Percentiles rank a stretch among this genome's conserved stretches.
Conservation (phyloP, 2,888 invertebrate species). For the Thera britannica region DNA sequence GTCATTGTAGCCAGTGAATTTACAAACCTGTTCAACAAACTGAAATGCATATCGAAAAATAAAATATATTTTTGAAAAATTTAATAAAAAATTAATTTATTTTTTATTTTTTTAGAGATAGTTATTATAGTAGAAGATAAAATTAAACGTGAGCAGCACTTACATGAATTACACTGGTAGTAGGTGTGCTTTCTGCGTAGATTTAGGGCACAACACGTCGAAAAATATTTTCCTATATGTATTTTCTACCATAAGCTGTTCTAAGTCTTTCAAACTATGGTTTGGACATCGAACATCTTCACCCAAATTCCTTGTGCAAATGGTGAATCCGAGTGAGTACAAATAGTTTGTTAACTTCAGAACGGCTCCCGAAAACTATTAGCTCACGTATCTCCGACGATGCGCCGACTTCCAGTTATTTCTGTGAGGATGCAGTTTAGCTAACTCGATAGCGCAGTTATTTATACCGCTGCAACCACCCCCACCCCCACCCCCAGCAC, state of each 20-base stretch:
- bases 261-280: no score
- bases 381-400: constrained; percentile 19
- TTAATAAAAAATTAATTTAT: no score
- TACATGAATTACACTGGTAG: no score
- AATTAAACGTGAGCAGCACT: no score
- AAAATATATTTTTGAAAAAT: no score
- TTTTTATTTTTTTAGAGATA: no score
- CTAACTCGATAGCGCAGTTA: constrained; percentile 22
- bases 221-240: no score
- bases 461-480: constrained; percentile 51
- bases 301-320: constrained; percentile 2
- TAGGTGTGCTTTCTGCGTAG: no score
- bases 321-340: constrained; percentile 9
- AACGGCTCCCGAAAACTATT: constrained; percentile 20
- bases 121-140: no score
- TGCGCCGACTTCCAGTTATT: constrained; percentile 22
- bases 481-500: neutral
- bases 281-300: neutral
- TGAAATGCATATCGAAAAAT: no score
- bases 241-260: no score
- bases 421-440: constrained; percentile 25
- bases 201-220: no score
- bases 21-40: neutral
- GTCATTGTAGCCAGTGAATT: neutral
- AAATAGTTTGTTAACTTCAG: constrained; percentile 15